Base-by-base conservation (phyloP, 2,113 vertebrate genomes). In the Proterorhinus semilunaris region DNA sequence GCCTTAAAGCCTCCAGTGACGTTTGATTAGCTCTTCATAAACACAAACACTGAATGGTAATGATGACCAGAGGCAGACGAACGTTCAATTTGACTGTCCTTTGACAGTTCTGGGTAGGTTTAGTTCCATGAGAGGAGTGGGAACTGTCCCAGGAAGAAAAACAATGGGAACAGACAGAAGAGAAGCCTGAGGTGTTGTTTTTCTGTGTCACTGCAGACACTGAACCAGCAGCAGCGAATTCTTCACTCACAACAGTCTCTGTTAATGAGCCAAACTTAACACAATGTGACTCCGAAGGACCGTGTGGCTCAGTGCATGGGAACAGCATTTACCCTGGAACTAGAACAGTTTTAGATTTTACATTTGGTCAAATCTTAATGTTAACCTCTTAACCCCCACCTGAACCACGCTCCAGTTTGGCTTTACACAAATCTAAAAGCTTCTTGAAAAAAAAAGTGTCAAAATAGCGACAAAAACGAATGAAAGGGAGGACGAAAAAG, bases 31-130 rank as follows among this genome's bases (percentile, higher is more conserved):
- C 9, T 50, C 62, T 49, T 53, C 11, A 6, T 48, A 21, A 43
- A 27, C 15, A 10, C 43, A 63, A 11, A 12, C 8, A 44, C 12
- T 45, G 48, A 55, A 0, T 11, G 1, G 7, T 58, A 67, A 74
- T 45, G 52, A 66, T 44, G 44, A 75, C 48, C 45, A 12, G n/a
- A 76, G 64, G 48, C 53, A 66, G 43, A 15, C 5, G 15, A 42
- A 16, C 11, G 45, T 21, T 8, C 21, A 49, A 45, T 47, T 44
- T 15, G 44, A 68, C 50, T 13, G 44, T 67, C n/a, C 17, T 48
- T 5, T 68, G 50, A 68, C 59, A 57, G 15, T 17, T 68, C 9
- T 52, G 13, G 43, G 16, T 51, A 17, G 10, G 43, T 49, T n/a
- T 47, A 48, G 16, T 36, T 10, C 44, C 16, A 9, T 46, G 17